Evolutionary conservation across 1,140 invertebrate species (phyloP), one percentile per base, ranked within the genome.

Genomic region (Temnothorax longispinosus): DNA sequence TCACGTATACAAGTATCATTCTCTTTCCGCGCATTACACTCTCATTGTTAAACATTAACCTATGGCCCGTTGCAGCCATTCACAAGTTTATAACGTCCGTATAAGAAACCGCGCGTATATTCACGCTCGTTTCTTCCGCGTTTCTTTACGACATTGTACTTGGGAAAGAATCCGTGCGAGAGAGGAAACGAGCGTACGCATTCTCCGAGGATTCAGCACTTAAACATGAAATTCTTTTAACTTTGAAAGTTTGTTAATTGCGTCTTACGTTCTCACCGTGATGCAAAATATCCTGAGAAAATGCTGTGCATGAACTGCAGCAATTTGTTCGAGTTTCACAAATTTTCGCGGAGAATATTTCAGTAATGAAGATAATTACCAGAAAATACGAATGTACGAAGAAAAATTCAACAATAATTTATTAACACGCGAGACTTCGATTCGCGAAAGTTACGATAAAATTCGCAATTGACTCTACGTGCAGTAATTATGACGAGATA

Each of bases 41-140:
- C 56, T 84, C 69, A 75, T 84, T 81, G 65, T 81, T 84, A 84
- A 74, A 84, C 41, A 60, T 84, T 75, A 35, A 58, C 47, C 44
- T 60, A 84, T 13, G 56, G 27, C 50, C 69, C 69, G 80, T 62
- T 84, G 69, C 80, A 60, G 69, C 54, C n/a, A 75, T 84, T 84
- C 56, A 74, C 67, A 21, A 18, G 27, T 60, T 84, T 60, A 50
- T 75, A 21, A 50, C 41, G 6, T 74, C n/a, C 41, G 13, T 60
- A 41, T 5, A 74, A 75, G 54, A 60, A 84, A 60, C n/a, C 41
- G 27, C 41, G 54, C 32, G 27, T 67, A 13, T 10, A 47, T 84
- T 84, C 54, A 47, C 4, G 4, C 11, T 41, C 54, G 8, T 47
- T 82, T 72, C 69, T 58, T n/a, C 7, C 27, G 27, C 54, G 27